Evolutionary conservation across 2,797 vertebrate genomes (phyloP).

Genomic region (Sebastes taczanowskii): DNA sequence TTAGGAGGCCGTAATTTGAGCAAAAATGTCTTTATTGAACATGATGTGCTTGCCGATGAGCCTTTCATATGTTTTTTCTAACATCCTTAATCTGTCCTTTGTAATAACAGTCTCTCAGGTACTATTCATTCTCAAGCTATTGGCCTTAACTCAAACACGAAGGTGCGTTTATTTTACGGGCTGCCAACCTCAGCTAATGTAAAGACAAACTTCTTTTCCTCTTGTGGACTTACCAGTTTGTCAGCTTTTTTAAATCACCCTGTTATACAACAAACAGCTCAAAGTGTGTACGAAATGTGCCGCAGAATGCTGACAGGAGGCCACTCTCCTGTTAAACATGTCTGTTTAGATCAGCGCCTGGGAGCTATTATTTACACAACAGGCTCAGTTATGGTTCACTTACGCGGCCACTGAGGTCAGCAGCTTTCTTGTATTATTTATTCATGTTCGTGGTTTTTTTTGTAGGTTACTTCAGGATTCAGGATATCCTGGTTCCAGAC

Average conservation of each 20-base stretch:
- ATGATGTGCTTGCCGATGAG: neutral
- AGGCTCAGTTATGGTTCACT: neutral
- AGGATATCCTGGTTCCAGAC: constrained; percentile 15
- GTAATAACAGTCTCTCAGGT: neutral
- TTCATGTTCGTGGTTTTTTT: neutral
- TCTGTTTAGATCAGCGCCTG: neutral
- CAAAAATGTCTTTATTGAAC: neutral
- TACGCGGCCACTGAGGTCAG: neutral
- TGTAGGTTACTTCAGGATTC: neutral
- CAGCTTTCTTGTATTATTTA: neutral
- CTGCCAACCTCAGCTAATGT: neutral
- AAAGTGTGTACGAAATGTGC: neutral
- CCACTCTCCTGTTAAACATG: neutral
- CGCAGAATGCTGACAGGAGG: neutral
- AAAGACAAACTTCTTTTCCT: neutral
- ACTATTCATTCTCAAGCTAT: neutral
- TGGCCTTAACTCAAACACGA: neutral
- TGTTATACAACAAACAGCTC: neutral
- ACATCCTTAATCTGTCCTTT: neutral
- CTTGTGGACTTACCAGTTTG: constrained; percentile 14
- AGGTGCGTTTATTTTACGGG: neutral
- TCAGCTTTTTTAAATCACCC: neutral
- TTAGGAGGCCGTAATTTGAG: too few relatives aligned
- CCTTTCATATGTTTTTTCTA: neutral
- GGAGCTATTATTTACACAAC: constrained; percentile 27